These are phyloP conservation scores for Aurelia sp. DNA, from an alignment of 30 jellyfish, hydroid and myxozoan species.

Conservation along the genomic window DNA sequence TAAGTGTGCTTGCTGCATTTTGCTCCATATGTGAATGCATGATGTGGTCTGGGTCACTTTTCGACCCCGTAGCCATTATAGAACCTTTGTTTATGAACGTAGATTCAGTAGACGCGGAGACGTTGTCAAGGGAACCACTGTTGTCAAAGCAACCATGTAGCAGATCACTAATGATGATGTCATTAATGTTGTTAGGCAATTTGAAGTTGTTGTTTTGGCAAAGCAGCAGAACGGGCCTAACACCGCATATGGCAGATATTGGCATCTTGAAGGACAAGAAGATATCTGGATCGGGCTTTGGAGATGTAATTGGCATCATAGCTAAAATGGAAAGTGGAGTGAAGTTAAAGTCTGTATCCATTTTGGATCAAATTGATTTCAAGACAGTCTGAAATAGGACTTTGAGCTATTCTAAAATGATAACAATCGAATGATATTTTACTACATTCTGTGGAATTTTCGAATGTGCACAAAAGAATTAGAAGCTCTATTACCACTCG, in stretches of 20 bases:
- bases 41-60: constrained; percentile 28
- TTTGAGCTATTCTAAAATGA: too few relatives aligned
- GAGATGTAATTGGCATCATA: constrained; percentile 60
- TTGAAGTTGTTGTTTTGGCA: constrained; percentile 82
- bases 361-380: too few relatives aligned
- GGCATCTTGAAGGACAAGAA: constrained; percentile 77
- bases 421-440: too few relatives aligned
- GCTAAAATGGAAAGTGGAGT: constrained; percentile 1
- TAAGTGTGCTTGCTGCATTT: constrained; percentile 82
- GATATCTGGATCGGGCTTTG: constrained; percentile 69
- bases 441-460: too few relatives aligned
- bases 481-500: too few relatives aligned
- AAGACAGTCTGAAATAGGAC: too few relatives aligned
- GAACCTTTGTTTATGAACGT: constrained; percentile 58
- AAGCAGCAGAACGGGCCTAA: constrained; percentile 86
- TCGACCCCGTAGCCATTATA: constrained; percentile 77
- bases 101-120: constrained; percentile 56
- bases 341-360: too few relatives aligned
- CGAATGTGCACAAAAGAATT: too few relatives aligned
- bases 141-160: constrained; percentile 85
- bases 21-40: constrained; percentile 78
- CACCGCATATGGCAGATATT: constrained; percentile 89
- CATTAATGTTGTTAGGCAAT: constrained; percentile 81
- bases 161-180: constrained; percentile 83
- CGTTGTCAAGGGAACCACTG: constrained; percentile 17